Base-by-base conservation (phyloP, 2,888 invertebrate genomes). In the Syritta pipiens region DNA sequence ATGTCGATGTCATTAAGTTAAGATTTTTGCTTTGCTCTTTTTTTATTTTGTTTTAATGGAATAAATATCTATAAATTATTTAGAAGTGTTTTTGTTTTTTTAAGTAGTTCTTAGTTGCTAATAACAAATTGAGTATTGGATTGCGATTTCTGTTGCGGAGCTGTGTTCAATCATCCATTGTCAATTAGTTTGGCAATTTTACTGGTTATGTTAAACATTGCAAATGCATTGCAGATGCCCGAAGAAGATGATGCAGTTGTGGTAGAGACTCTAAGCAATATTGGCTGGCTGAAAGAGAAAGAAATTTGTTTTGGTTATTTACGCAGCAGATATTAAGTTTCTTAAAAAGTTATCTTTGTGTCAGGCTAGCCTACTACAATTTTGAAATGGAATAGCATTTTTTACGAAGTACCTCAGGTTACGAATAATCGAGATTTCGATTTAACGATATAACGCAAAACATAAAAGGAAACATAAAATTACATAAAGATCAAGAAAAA, bases 141-240 rank as follows among this genome's bases (percentile, higher is more conserved):
- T 60, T 57, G 2, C 53, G 10, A 1, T 37, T 30, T 37, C 42
- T 19, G 22, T 46, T 35, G 14, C n/a, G 30, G 7, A 30, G 53
- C 30, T 37, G 22, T 35, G 26, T 59, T 81, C 60, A 77, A 68
- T 85, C 84, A 85, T 83, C 85, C 85, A 82, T 84, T 85, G 82
- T 85, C 85, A 83, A 85, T 85, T 40, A 85, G 83, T 82, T 84
- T 85, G 35, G 82, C 82, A 51, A 82, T 82, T 82, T 83, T 84
- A 74, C 81, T 83, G 79, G 83, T 85, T 83, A 85, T 82, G 83
- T 83, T 81, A 76, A 84, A 82, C 85, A 85, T 85, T 81, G 82
- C 84, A 84, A 82, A 82, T 74, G 75, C 84, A 83, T 83, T 81
- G 59, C 57, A 46, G 68, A 77, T 62, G 51, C 19, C 46, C 37